Percentiles rank a stretch among this genome's conserved stretches.
These are phyloP conservation scores for Hafferia zeledoni DNA, from an alignment of 2,797 vertebrate species.

Conservation along the genomic window DNA sequence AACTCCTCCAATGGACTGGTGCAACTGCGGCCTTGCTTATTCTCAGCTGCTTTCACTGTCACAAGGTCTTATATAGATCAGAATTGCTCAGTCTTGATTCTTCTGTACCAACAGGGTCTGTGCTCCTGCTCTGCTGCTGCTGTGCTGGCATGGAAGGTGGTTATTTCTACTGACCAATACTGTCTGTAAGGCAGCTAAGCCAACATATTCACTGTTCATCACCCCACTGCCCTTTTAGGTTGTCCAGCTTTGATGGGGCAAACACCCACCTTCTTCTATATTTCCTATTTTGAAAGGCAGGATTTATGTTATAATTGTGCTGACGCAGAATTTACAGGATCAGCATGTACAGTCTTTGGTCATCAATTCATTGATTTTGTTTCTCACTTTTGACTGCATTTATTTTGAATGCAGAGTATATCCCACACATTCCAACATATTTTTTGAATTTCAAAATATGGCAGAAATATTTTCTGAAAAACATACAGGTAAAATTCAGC, in stretches of 20 bases:
- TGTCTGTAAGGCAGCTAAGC: neutral
- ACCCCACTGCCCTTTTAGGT: neutral
- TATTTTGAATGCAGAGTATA: neutral
- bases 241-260: neutral
- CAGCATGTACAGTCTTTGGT: neutral
- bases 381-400: neutral
- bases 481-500: neutral
- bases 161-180: too few relatives aligned
- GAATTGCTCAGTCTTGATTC: too few relatives aligned
- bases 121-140: neutral
- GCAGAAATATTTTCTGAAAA: neutral
- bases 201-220: neutral
- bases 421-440: neutral
- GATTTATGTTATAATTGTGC: neutral
- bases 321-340: neutral
- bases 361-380: neutral
- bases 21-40: too few relatives aligned
- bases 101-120: neutral
- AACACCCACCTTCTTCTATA: neutral
- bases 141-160: too few relatives aligned
- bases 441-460: neutral
- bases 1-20: too few relatives aligned
- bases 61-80: too few relatives aligned
- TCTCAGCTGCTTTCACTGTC: too few relatives aligned
- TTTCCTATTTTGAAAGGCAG: neutral